Percentiles rank a stretch among this genome's conserved stretches.
phyloP scores from a whole-genome alignment of 2,888 invertebrate genomes.

The Sturmia bella region DNA sequence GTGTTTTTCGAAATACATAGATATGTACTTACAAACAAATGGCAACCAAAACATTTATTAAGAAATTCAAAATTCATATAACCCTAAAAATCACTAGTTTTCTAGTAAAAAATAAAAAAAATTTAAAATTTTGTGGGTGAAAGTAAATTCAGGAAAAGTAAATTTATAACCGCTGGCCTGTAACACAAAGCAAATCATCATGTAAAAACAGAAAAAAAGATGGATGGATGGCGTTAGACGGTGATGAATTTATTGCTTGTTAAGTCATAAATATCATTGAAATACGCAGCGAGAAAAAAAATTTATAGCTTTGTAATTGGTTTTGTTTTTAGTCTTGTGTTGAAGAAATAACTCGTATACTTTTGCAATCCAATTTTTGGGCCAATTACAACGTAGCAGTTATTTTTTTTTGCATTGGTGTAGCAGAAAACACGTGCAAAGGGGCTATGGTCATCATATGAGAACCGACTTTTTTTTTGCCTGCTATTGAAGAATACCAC shows the following conservation, averaged over 20 bases:
- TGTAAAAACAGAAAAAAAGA: neutral
- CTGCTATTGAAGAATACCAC: no score
- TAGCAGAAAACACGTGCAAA: no score
- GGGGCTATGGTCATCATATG: no score
- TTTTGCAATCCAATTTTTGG: no score
- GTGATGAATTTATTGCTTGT: conserved; percentile 10
- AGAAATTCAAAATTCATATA: conserved; percentile 20
- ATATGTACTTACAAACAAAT: no score
- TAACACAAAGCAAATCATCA: conserved; percentile 8
- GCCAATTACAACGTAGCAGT: no score
- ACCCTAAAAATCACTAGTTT: conserved; percentile 19
- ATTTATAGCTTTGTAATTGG: conserved; percentile 4
- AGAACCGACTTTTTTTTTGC: no score
- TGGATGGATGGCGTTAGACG: neutral
- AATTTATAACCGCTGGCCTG: conserved; percentile 30
- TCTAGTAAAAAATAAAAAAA: neutral
- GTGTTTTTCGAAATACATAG: conserved; percentile 20
- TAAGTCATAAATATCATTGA: conserved; percentile 25
- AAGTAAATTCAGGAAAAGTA: conserved; percentile 31
- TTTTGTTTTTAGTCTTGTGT: neutral
- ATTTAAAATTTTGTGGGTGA: conserved; percentile 14
- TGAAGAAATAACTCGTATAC: conserved; percentile 16
- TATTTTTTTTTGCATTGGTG: no score
- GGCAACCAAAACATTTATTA: neutral
- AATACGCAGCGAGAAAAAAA: conserved; percentile 1